Base-by-base conservation (phyloP, 2,888 invertebrate species). In the Dicycla oo region DNA sequence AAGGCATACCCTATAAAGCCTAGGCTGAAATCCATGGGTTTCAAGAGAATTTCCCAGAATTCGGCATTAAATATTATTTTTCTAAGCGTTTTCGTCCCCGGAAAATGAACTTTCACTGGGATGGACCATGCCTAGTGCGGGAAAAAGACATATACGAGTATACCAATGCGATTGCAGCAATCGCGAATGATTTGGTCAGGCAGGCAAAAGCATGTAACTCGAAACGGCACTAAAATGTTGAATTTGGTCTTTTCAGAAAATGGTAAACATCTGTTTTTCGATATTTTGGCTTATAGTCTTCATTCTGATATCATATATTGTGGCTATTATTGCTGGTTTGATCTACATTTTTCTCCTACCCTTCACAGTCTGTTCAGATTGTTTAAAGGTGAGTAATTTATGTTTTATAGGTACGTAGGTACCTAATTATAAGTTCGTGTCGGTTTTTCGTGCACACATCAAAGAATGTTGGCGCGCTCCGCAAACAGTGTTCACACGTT, bases 191-290 rank as follows among this genome's bases (percentile, higher is more conserved):
- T 40, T 13, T 40, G 40, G 0, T 49, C 11, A 26, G 15, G 6
- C 23, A 23, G 13, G 15, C 26, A 53, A 7, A 53, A 15, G 15
- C 7, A 15, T 26, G 4, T 26, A 18, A 26, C 23, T 26, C 8
- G 54, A 54, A 26, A 26, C 26, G 10, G 26, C 15, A 26, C 18
- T 54, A 54, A 54, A 3, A 18, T 13, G 1, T 13, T 15, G 15
- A 6, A 23, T 51, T 54, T 54, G 54, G 18, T 54, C 18, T 54
- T 54, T 54, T 54, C 54, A 54, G 54, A 54, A 54, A 54, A 54
- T 54, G 54, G 30, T 30, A 30, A 34, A 6, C 34, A 34, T 4
- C 34, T 34, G 34, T 18, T 18, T 23, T 18, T 26, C 54, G 26
- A 3, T 54, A 54, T 54, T 8, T 26, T 54, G 54, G 54, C 7